Base-by-base conservation (phyloP, 1,140 invertebrate genomes). In the Ceratina japonica region DNA sequence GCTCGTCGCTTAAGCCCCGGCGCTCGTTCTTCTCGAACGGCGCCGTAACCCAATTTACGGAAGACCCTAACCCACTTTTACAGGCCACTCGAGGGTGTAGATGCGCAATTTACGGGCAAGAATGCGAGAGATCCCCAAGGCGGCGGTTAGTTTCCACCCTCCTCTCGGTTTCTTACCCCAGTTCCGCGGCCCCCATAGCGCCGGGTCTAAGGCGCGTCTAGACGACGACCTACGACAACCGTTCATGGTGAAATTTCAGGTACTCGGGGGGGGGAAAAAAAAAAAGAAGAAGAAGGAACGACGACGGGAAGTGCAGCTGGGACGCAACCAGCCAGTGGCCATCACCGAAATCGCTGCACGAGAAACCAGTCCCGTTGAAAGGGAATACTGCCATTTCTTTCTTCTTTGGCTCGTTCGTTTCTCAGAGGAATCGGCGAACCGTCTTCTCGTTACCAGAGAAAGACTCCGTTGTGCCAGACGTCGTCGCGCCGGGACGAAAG, bases 151-250 rank as follows among this genome's bases (percentile, higher is more conserved):
- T 73, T 76, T 72, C 5, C 69, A 85, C 70, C 70, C 79, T 84
- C 37, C 68, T 58, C 16, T 49, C 13, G n/a, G n/a, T 51, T 58
- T 77, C 65, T 74, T 80, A 81, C 66, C 80, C 84, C 71, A 79
- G 71, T 81, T 76, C 54, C 61, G 65, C 16, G 20, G 61, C 18
- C 15, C 37, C 16, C 10, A 5, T 0, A 18, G 27, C 27, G 27
- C 4, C 27, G 27, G 37, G 24, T 51, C 71, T 56, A 54, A 75
- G 84, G 59, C 69, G 78, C 63, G 86, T 87, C 86, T 84, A 80
- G 82, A 88, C 85, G 82, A 88, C 85, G 85, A 84, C 82, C 82
- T 84, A 86, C 58, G 65, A 61, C 85, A 87, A 86, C 37, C 77
- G 72, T 84, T 16, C 49, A 20, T 49, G 61, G 58, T 37, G 22